Evolutionary conservation across 2,888 invertebrate genomes (phyloP).

Genomic region (Cephalotes varians): DNA sequence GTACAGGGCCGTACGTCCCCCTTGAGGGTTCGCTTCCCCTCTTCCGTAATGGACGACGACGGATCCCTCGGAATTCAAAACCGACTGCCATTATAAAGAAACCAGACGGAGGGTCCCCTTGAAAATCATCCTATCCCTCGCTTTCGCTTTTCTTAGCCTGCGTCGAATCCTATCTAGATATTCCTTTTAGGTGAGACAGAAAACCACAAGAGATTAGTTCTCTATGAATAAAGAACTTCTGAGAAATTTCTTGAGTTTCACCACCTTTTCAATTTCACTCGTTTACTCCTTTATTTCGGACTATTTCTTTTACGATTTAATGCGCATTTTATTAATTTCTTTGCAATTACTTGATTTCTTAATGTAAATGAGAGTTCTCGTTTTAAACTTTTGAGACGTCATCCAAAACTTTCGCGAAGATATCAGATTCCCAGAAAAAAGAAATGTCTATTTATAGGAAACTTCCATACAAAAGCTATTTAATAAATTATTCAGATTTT

Average conservation of each 20-base stretch:
- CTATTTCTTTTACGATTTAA: neutral
- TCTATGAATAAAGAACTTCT: no score
- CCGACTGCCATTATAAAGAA: constrained; percentile 5
- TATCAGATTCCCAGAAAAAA: no score
- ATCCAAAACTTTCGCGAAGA: no score
- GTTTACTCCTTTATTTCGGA: neutral
- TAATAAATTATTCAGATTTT: no score
- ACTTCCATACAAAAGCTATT: no score
- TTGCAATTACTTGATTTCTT: neutral
- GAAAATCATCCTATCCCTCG: neutral
- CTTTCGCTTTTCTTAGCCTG: neutral
- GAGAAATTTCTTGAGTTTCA: neutral
- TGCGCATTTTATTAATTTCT: neutral
- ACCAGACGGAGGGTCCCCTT: constrained; percentile 1
- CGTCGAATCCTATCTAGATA: neutral
- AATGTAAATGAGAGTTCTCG: no score
- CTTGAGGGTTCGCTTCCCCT: constrained; percentile 59
- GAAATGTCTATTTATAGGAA: no score
- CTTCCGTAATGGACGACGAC: constrained; percentile 18
- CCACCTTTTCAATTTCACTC: neutral
- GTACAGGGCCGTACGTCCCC: constrained; percentile 79
- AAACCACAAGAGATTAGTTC: neutral
- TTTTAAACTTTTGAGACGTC: no score
- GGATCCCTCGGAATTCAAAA: constrained; percentile 39
- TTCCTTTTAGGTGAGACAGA: neutral